Base-by-base conservation (phyloP, 2,888 invertebrate species). In the Drosophila subquinaria region DNA sequence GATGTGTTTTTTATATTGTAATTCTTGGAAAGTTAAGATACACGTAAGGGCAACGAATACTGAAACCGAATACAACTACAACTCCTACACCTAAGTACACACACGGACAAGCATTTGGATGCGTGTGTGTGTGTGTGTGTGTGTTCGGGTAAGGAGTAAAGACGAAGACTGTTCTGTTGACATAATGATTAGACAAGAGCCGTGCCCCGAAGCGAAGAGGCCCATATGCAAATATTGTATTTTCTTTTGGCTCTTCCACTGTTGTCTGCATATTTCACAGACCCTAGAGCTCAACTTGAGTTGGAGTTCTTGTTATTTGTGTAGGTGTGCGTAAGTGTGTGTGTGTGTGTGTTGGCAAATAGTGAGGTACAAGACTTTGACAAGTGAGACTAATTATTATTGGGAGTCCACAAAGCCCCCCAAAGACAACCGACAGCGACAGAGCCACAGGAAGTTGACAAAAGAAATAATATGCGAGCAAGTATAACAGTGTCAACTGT, bases 111-210 rank as follows among this genome's bases (percentile, higher is more conserved):
- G 36, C 51, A 48, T 15, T 30, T 27, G 47, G 6, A 11, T n/a
- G 6, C 10, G 42, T 13, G 11, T 61, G n/a, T 9, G 6, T 13
- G 42, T 11, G 11, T 60, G n/a, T 9, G 51, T 9, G 52, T 40
- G 2, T 27, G 27, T 33, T 15, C 5, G 62, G 17, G 36, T 48
- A 56, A 60, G 65, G 75, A 55, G 59, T 47, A 50, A 48, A 55
- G 59, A 20, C 20, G 36, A 13, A 66, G 55, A 61, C 71, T 20
- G 17, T 59, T 42, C 15, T 79, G 64, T 89, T 89, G 85, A 76
- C 73, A 76, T 47, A 85, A 76, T 88, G 83, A 84, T 84, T 84
- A 84, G 83, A 90, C 88, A 84, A 84, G 72, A 79, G 82, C 68
- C 66, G 61, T 63, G 61, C 79, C 69, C 73, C 62, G 23, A 43